Base-by-base conservation (phyloP, 2,797 vertebrate genomes). In the Holocentrus rufus region DNA sequence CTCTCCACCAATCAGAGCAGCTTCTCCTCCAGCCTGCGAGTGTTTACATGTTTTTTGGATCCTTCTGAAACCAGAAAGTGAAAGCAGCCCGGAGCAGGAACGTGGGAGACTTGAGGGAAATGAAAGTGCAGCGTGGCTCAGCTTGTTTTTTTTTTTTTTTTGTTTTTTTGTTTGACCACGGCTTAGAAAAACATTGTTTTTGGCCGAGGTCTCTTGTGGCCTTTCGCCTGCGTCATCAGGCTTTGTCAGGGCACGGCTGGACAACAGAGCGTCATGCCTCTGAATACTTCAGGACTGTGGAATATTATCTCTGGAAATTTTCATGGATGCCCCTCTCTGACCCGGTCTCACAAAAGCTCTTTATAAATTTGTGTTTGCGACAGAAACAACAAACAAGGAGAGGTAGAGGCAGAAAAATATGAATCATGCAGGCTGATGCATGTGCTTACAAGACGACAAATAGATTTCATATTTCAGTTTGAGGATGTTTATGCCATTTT, bases 181-280 rank as follows among this genome's bases (percentile, higher is more conserved):
- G 72, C 65, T 82, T 76, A 67, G 34, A 59, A 74, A 81, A 88
- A 89, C 74, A 71, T 80, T 85, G 86, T 80, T 83, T 75, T 88
- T 80, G 85, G 85, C 74, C 56, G 3, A 61, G 55, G 77, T 77
- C 52, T 75, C 42, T 44, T 58, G 56, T 73, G 31, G 64, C 46
- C 20, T 65, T 50, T 75, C 74, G 20, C 10, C 14, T 3, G 34
- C 25, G 20, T 54, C 31, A 54, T 22, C 34, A 23, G 30, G 11
- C 20, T 39, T 20, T 11, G 31, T 17, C 65, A 53, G 1, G 0
- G 49, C 23, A 22, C 39, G 25, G 46, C 14, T 10, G 63, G 54
- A 18, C 57, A 50, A 63, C 58, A 27, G 34, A 57, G 57, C 66
- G 23, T 56, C 31, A 36, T 31, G 74, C 52, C 62, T 60, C 18